phyloP scores from a whole-genome alignment of 2,113 vertebrate genomes.

The Calidris pugnax region DNA sequence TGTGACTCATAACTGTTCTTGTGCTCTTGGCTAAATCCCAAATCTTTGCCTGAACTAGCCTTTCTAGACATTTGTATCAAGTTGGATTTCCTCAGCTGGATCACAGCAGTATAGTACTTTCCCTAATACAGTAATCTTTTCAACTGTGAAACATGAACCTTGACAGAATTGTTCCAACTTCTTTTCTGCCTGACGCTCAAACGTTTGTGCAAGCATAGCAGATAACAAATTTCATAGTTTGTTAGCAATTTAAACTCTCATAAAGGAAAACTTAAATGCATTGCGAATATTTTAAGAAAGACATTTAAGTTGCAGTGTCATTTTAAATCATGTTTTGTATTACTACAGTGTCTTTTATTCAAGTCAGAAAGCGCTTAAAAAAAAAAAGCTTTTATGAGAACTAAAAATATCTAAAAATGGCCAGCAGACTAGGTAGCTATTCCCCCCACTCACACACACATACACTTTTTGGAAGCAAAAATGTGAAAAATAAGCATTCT shows the following conservation, averaged over 20 bases:
- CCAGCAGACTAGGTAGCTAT: not conserved
- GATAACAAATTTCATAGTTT: not conserved
- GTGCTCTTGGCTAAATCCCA: slow-evolving; percentile 69
- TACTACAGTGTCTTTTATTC: not conserved
- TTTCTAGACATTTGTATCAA: slow-evolving; percentile 70
- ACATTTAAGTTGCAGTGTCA: not conserved
- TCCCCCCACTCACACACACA: not conserved
- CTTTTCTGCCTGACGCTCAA: not conserved
- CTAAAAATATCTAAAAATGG: not conserved
- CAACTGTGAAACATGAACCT: slow-evolving; percentile 37
- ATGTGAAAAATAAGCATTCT: not conserved
- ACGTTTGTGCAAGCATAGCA: not conserved
- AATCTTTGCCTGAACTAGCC: slow-evolving; percentile 68
- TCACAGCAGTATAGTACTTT: slow-evolving; percentile 62
- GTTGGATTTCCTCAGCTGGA: slow-evolving; percentile 67
- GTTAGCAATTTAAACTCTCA: slow-evolving; percentile 25
- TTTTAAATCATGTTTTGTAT: not conserved
- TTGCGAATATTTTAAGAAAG: not conserved
- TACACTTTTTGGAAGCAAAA: not conserved
- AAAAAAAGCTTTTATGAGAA: not conserved
- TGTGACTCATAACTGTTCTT: slow-evolving; percentile 76
- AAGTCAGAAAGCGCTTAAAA: not conserved
- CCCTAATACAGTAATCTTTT: slow-evolving; percentile 82
- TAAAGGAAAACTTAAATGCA: not conserved
- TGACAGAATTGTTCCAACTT: not conserved